Base-by-base conservation (phyloP, 2,888 invertebrate genomes). In the Pimpla rufipes region DNA sequence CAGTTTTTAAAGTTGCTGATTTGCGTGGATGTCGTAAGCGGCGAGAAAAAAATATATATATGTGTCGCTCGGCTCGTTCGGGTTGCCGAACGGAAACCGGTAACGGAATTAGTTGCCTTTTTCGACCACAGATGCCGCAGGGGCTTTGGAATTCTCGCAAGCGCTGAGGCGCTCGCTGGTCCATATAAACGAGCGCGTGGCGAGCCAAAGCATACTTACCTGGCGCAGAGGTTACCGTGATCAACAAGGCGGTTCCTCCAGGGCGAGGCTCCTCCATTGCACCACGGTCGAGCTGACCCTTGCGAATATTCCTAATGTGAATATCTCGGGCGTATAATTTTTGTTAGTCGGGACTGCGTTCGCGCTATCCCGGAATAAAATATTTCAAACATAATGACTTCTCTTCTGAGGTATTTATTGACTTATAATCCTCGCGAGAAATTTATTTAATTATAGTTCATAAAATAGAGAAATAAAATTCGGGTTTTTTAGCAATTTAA, bases 211-310 rank as follows among this genome's bases (percentile, higher is more conserved):
- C 83, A 83, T 79, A 83, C 79, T 83, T 94, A 94, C 94, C 94
- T 94, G 94, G 94, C 94, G 94, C 94, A 94, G 94, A 93, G 93
- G 92, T 89, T 92, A 94, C 94, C 94, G 93, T 93, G 94, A 94
- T 94, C 94, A 94, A 40, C 85, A 91, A 90, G 90, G 91, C 89
- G 90, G 90, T 92, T 91, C 89, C 91, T 91, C 90, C 91, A 92
- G 92, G 92, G 90, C 79, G 93, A 94, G 95, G 94, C 93, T 94
- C 94, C 93, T 93, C 93, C 95, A 94, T 95, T 95, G 95, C 95
- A 95, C 95, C 90, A 88, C 93, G 94, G 94, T 93, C 88, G 92
- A 93, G 95, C 93, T 95, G 94, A 95, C 94, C 94, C 94, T 93
- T 94, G 94, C 93, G 93, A 93, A 93, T 93, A 92, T 88, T 91